phyloP scores from a whole-genome alignment of 2,797 vertebrate species.

The Darevskia nairensis region DNA sequence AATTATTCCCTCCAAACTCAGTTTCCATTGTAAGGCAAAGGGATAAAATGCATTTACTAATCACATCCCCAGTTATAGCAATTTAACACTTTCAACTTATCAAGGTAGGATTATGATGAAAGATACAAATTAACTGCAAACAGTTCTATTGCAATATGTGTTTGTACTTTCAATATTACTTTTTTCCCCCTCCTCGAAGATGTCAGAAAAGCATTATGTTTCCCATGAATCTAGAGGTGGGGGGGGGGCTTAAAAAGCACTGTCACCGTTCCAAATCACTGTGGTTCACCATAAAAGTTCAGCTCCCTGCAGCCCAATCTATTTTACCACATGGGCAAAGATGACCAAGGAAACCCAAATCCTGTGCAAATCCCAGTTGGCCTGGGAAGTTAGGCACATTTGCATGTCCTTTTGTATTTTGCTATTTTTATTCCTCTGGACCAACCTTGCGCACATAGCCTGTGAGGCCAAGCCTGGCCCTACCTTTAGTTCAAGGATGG shows the following conservation, averaged over 20 bases:
- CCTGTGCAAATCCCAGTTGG: neutral
- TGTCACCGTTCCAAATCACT: neutral
- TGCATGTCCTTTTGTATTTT: neutral
- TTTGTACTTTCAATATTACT: neutral
- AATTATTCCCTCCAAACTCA: neutral
- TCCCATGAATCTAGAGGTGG: neutral
- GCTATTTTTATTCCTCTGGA: neutral
- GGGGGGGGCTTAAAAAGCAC: neutral
- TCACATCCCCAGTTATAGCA: neutral
- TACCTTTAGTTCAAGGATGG: neutral
- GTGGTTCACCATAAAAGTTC: neutral
- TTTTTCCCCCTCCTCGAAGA: too few relatives aligned
- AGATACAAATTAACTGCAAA: neutral
- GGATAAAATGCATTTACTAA: neutral
- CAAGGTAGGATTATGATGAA: constrained; percentile 5
- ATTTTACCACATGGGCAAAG: neutral
- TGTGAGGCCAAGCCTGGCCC: neutral
- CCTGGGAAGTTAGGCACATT: neutral
- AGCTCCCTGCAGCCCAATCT: neutral
- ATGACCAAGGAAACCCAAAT: neutral
- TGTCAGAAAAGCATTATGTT: neutral
- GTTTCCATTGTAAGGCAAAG: neutral
- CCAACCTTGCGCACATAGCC: neutral
- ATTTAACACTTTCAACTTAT: neutral
- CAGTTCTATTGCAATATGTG: neutral